phyloP scores from a whole-genome alignment of 2,113 vertebrate genomes.

The Myotis yumanensis region DNA sequence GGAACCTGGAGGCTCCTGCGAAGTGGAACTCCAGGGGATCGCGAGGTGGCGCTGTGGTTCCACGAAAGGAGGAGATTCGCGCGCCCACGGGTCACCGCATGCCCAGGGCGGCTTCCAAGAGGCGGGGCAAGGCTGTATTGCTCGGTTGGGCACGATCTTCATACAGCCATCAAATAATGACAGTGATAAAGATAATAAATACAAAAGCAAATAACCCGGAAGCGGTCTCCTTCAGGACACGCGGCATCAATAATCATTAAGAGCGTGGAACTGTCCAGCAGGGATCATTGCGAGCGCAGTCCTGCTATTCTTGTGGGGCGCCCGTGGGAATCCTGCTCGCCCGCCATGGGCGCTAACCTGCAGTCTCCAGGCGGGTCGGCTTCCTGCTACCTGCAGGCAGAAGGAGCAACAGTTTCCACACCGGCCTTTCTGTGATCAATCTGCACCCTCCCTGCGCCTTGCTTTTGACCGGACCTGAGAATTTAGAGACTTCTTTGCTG shows the following conservation, averaged over 20 bases:
- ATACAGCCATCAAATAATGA: not conserved
- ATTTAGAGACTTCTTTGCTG: not conserved
- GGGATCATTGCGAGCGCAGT: not conserved
- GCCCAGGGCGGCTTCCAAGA: not conserved
- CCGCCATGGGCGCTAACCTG: not conserved
- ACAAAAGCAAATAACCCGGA: not conserved
- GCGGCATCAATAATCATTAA: not conserved
- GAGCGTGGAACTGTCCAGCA: conserved; percentile 56
- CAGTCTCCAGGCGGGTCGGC: fast-evolving
- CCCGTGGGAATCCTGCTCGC: not conserved
- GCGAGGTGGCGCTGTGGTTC: conserved; percentile 75
- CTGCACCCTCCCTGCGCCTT: not conserved
- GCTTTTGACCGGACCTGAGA: not conserved
- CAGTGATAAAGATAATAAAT: not conserved
- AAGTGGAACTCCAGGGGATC: not conserved
- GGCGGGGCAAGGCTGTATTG: not conserved
- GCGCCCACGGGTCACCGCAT: fast-evolving
- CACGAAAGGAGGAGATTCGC: not conserved
- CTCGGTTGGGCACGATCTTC: not conserved
- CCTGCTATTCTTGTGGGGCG: not conserved
- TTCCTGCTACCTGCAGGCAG: not conserved
- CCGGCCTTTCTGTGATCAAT: not conserved
- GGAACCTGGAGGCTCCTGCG: not conserved
- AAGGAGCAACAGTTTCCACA: not conserved
- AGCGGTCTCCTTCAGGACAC: not conserved